These are phyloP conservation scores for Pseudomugil tenellus DNA, from an alignment of 2,797 vertebrate species.

Conservation along the genomic window DNA sequence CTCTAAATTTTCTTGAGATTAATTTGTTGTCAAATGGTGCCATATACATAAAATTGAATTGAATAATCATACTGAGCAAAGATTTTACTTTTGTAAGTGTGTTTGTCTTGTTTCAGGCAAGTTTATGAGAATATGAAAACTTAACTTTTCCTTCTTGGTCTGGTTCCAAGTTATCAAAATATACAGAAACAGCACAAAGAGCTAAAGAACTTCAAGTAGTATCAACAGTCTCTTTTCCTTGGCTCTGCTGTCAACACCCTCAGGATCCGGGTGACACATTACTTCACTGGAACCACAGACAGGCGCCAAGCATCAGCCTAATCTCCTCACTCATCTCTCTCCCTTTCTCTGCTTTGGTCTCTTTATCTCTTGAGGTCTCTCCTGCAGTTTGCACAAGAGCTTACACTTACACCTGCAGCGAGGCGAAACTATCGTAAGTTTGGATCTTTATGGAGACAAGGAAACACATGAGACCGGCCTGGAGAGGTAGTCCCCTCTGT, in stretches of 20 bases:
- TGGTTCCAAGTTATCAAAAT: constrained; percentile 21
- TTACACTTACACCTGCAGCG: constrained; percentile 72
- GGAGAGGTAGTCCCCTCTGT: constrained; percentile 30
- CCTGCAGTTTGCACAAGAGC: constrained; percentile 23
- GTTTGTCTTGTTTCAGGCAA: not conserved
- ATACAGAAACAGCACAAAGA: constrained; percentile 28
- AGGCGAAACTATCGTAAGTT: constrained; percentile 61
- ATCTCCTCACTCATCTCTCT: constrained; percentile 68
- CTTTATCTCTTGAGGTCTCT: constrained; percentile 6
- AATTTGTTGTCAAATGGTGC: too few relatives aligned
- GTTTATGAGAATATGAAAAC: not conserved
- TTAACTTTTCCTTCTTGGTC: constrained; percentile 3
- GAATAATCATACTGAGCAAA: not conserved
- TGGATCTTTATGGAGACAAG: constrained; percentile 56
- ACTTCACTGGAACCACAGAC: constrained; percentile 69
- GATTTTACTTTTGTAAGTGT: not conserved
- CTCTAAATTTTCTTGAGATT: too few relatives aligned
- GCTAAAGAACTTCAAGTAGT: constrained; percentile 45
- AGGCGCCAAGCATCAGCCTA: constrained; percentile 70
- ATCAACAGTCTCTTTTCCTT: constrained; percentile 54
- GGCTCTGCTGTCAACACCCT: constrained; percentile 71
- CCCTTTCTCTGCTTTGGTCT: constrained; percentile 34
- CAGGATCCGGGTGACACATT: constrained; percentile 71
- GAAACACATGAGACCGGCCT: constrained; percentile 11
- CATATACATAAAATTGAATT: too few relatives aligned